Conservation (phyloP, 2,888 invertebrate species). For the Laspeyria flexula region DNA sequence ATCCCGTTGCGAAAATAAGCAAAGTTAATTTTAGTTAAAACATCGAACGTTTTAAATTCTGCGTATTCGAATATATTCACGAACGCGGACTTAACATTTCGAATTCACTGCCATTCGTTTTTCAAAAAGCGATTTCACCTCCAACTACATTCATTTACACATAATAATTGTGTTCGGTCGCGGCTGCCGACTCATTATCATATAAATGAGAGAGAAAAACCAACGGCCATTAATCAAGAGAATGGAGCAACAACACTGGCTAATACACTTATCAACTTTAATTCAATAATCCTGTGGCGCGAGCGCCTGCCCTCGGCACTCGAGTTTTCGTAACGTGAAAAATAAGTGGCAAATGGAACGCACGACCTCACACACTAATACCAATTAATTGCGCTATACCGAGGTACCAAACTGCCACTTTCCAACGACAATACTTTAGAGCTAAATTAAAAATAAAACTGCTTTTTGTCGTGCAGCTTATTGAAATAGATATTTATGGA, state of each 20-base stretch:
- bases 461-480: neutral
- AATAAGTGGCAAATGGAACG: slow-evolving; percentile 76
- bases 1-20: slow-evolving; percentile 67
- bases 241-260: slow-evolving; percentile 82
- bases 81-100: slow-evolving; percentile 48
- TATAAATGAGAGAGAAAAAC: slow-evolving; percentile 85
- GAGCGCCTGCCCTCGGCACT: slow-evolving; percentile 66
- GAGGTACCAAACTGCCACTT: slow-evolving; percentile 1
- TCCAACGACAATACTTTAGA: neutral
- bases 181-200: slow-evolving; percentile 80
- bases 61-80: slow-evolving; percentile 41
- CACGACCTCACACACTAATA: slow-evolving; percentile 76
- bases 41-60: slow-evolving; percentile 58
- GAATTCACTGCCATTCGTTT: slow-evolving; percentile 46
- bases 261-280: slow-evolving; percentile 86
- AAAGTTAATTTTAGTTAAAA: slow-evolving; percentile 70
- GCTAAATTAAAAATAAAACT: slow-evolving; percentile 2
- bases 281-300: slow-evolving; percentile 79
- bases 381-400: slow-evolving; percentile 73
- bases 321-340: slow-evolving; percentile 76
- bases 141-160: slow-evolving; percentile 74
- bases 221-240: slow-evolving; percentile 81
- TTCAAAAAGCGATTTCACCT: slow-evolving; percentile 69
- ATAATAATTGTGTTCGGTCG: slow-evolving; percentile 78
- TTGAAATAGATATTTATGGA: no score